These are phyloP conservation scores for Sympetrum striolatum DNA, from an alignment of 2,888 invertebrate species.

Conservation along the genomic window DNA sequence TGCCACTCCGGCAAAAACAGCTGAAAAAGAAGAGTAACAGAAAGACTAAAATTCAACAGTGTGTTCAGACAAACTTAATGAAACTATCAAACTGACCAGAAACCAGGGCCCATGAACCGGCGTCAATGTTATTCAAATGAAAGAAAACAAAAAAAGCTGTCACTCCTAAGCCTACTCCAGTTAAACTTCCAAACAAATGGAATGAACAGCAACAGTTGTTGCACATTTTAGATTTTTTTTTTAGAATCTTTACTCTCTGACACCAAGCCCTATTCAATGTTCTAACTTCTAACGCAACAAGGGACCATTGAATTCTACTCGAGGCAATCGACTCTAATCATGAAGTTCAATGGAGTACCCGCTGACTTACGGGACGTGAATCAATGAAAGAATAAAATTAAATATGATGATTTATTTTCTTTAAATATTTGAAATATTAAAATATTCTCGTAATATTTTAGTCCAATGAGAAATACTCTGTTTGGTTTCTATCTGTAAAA, in stretches of 20 bases:
- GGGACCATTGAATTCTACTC: too few species aligned
- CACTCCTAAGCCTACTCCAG: constrained; percentile 39
- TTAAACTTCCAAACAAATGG: constrained; percentile 28
- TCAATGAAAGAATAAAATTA: too few species aligned
- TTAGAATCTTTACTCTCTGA: neutral
- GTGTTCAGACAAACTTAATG: neutral
- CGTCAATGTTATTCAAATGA: constrained; percentile 41
- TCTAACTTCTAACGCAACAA: neutral
- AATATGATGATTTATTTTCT: too few species aligned
- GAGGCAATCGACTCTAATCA: too few species aligned
- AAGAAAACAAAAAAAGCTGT: constrained; percentile 45
- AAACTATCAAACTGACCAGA: constrained; percentile 40
- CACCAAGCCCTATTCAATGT: neutral
- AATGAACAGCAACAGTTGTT: neutral
- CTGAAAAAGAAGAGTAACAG: neutral
- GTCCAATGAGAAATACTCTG: too few species aligned
- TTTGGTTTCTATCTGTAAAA: too few species aligned
- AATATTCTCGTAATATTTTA: too few species aligned
- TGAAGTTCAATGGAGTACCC: too few species aligned
- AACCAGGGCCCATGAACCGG: constrained; percentile 45
- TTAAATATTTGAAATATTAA: too few species aligned
- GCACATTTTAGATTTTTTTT: neutral
- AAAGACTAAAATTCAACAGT: neutral
- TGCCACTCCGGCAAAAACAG: constrained; percentile 44
- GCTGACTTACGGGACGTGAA: too few species aligned